Conservation (phyloP, 2,888 invertebrate genomes). For the Pseudoips prasinana region DNA sequence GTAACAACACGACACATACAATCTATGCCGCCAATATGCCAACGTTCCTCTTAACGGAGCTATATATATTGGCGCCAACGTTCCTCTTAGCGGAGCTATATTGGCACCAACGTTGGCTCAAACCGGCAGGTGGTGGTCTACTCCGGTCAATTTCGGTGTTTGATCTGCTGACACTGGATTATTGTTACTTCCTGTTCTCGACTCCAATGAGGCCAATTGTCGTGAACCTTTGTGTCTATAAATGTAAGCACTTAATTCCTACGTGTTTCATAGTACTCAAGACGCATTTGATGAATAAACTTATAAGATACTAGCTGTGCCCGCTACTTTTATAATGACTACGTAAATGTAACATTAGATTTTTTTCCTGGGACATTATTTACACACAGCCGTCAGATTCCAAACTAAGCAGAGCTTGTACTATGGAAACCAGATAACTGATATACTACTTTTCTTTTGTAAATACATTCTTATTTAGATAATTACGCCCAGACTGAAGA, state of each 20-base stretch:
- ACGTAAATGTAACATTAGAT: no score
- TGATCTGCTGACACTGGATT: slow-evolving; percentile 54
- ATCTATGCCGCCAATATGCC: slow-evolving; percentile 17
- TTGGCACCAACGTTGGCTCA: slow-evolving; percentile 29
- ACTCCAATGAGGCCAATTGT: slow-evolving; percentile 38
- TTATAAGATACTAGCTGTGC: no score
- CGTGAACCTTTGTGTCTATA: slow-evolving; percentile 34
- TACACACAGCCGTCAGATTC: no score
- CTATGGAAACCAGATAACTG: no score
- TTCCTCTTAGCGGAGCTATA: slow-evolving; percentile 17
- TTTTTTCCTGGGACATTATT: no score
- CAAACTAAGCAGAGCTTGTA: no score
- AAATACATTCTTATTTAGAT: no score
- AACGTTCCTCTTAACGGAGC: slow-evolving; percentile 16
- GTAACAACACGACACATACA: slow-evolving; percentile 20
- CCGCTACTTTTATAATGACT: no score
- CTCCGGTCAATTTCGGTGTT: slow-evolving; percentile 41
- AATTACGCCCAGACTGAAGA: no score
- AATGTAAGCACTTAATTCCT: slow-evolving; percentile 30
- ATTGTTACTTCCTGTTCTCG: slow-evolving; percentile 52
- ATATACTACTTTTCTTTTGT: no score
- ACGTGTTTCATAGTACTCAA: neutral
- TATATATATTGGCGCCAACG: slow-evolving; percentile 27
- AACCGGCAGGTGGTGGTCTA: slow-evolving; percentile 39
- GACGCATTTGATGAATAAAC: no score